Base-by-base conservation (phyloP, 2,797 vertebrate species). In the Zenarchopterus dispar region DNA sequence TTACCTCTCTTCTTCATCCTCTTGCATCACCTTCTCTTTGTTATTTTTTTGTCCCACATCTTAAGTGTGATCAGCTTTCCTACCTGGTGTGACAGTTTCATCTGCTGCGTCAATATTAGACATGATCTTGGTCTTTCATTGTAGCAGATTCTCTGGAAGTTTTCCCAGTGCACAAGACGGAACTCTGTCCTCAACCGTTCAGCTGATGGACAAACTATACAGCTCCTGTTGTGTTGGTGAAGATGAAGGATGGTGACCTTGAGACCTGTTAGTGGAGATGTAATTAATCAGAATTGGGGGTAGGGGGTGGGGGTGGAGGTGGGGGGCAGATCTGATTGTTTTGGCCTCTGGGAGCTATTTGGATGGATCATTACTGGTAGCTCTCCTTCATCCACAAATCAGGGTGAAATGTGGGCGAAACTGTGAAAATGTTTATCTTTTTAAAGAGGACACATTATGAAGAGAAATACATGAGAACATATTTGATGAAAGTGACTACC, bases 261-360 rank as follows among this genome's bases (percentile, higher is more conserved):
- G 80, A 74, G 79, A 75, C 59, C 18, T 47, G 43, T 31, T 70
- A 78, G 77, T 64, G 75, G 74, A 70, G 51, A 22, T 75, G 49
- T 60, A 68, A 77, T 84, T 85, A 80, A 85, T 88, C 84, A 69
- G 80, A 75, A 80, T 67, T 56, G 73, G 74, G 24, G 24, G 6
- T 5, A 28, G 8, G 8, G 71, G 77, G 74, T n/a, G n/a, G n/a
- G n/a, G n/a, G n/a, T n/a, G n/a, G n/a, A n/a, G n/a, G n/a, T n/a
- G 60, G 64, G 56, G 79, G 62, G 59, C 51, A 16, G 64, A 76
- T 57, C 59, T 51, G 67, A 80, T 85, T 77, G 75, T 79, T 82
- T 81, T 70, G 70, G 26, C 64, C 57, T 66, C 53, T 16, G 49
- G 58, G 63, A 70, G 67, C 61, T 70, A 70, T 81, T 83, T 83